Base-by-base conservation (phyloP, 2,888 invertebrate species). In the Hirtodrosophila trivittata region DNA sequence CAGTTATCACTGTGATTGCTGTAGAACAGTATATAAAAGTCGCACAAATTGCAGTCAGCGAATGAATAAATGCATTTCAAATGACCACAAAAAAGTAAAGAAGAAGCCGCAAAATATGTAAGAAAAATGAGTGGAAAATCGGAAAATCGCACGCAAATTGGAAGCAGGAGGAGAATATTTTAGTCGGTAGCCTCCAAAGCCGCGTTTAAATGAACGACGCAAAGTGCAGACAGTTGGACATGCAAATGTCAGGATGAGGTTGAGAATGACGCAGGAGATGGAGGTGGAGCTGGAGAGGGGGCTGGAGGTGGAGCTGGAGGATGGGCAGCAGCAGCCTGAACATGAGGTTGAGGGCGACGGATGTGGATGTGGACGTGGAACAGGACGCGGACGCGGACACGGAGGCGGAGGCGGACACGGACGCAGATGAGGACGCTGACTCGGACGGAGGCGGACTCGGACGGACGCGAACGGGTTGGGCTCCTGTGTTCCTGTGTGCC, bases 141-240 rank as follows among this genome's bases (percentile, higher is more conserved):
- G 51, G 37, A 26, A 55, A 60, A 60, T 69, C 60, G 62, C 47
- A 68, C 35, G 58, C 66, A 84, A 81, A 73, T 66, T 62, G 56
- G 47, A 35, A 46, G 42, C n/a, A 63, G 57, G 39, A 54, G 42
- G 51, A 41, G 66, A 66, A 73, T 64, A 60, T 57, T 76, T 49
- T 52, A 54, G 28, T 12, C 13, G 32, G 52, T 58, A 57, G 52
- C 42, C 46, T 50, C 52, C 37, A 33, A 55, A 54, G 69, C 60
- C 67, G 86, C 84, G 86, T 80, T 80, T 78, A 86, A 80, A 86
- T 86, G 83, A 80, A 86, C 46, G 72, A 42, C 43, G 30, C 28
- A 55, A 41, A 54, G 59, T 60, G 66, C 83, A 72, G 77, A 70
- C 82, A 84, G 68, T 85, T 71, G 81, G 68, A 85, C 83, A 77